Base-by-base conservation (phyloP, 2,113 vertebrate species). In the Hypocryptadius cinnamomeus region DNA sequence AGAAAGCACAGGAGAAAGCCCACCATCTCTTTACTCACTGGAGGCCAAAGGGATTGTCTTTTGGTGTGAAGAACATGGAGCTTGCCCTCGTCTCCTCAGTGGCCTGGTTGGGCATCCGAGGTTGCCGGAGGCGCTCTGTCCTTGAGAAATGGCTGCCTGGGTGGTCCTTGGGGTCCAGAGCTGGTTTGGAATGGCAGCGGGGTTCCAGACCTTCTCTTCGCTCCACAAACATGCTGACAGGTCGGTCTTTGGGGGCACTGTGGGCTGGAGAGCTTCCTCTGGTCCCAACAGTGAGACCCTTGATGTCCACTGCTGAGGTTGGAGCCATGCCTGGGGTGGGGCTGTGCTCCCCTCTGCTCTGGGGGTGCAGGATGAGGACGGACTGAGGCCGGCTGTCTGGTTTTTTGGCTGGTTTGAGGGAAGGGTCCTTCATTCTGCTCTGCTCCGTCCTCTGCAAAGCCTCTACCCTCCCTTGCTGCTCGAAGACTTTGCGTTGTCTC, bases 41-140 rank as follows among this genome's bases (percentile, higher is more conserved):
- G 42, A 97, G 95, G 53, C 92, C 93, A 5, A 97, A 96, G 94
- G 97, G 98, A 79, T 94, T 96, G 92, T 99, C 98, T 79, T 98
- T 98, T 3, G 99, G 99, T 0, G 95, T 98, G 97, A 99, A 99
- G 97, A 99, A 99, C 95, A 99, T 98, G 64, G 97, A 83, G 27
- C 95, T 95, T 7, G 97, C 54, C 72, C 95, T 98, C 2, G 4
- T 73, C 40, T 98, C 98, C 40, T 97, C 93, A 4, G 92, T 39
- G 33, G 92, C 96, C 79, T 97, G 98, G 85, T 30, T 92, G 16
- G 95, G 91, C 10, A 89, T 70, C 61, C 98, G 98, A 71, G 96
- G 64, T 3, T 96, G 78, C 78, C 94, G 97, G 8, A 97, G 64
- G 13, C 92, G 95, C 87, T 98, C 96, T 5, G 64, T 93, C 93